phyloP scores from a whole-genome alignment of 2,113 vertebrate genomes.

The Pleuronectes platessa region DNA sequence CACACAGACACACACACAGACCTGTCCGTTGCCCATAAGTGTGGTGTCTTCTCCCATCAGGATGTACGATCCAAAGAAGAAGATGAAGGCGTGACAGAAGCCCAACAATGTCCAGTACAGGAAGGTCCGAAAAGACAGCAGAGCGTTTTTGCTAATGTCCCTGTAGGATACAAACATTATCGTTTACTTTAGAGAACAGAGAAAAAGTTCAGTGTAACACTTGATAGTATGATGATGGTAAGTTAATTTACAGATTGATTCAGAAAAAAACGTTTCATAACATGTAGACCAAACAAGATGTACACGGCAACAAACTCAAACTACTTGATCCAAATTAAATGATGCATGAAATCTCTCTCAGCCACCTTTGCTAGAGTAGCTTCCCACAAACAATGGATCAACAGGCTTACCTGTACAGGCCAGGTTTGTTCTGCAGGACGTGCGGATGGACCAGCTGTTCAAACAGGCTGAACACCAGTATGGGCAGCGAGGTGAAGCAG shows the following conservation, averaged over 20 bases:
- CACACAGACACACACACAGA: conserved; percentile 65
- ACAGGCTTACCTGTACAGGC: conserved; percentile 89
- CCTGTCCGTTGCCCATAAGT: conserved; percentile 96
- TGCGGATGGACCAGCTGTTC: conserved; percentile 97
- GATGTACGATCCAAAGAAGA: conserved; percentile 97
- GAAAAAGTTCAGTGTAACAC: background rate
- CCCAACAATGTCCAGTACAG: conserved; percentile 97
- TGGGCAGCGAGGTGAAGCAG: conserved; percentile 99
- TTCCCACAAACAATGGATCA: background rate
- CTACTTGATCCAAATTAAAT: background rate
- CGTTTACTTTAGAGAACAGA: background rate
- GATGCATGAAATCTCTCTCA: background rate
- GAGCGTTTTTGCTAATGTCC: conserved; percentile 96
- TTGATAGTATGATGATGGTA: conserved; percentile 8
- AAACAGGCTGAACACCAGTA: conserved; percentile 98
- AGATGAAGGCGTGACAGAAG: conserved; percentile 95
- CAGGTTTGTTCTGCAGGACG: conserved; percentile 92
- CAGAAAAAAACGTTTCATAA: background rate
- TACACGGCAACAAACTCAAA: background rate
- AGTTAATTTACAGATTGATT: background rate
- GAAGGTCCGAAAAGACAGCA: conserved; percentile 93
- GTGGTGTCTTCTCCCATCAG: conserved; percentile 94
- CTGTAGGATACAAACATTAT: conserved; percentile 75
- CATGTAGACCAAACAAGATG: background rate
- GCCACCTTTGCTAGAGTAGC: background rate